These are phyloP conservation scores for Syrista parreyssii DNA, from an alignment of 2,888 invertebrate species.

Conservation along the genomic window DNA sequence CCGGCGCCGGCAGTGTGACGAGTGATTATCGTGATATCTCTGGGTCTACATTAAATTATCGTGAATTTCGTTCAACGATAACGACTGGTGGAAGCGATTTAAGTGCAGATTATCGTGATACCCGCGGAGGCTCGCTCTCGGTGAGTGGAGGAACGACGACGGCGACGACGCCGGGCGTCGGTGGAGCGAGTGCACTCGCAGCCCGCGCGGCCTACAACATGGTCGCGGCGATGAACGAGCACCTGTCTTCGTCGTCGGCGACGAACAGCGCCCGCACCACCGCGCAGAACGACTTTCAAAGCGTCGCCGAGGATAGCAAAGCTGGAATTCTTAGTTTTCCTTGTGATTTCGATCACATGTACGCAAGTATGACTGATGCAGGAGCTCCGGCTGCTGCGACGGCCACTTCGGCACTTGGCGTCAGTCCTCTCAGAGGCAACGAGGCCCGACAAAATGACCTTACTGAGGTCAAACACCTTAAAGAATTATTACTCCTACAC, in stretches of 20 bases:
- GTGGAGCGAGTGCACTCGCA: constrained; percentile 50
- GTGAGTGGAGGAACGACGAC: constrained; percentile 66
- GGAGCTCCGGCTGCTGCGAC: constrained; percentile 50
- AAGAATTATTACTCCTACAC: constrained; percentile 84
- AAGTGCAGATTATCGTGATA: background rate
- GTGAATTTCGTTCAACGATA: background rate
- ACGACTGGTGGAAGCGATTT: background rate
- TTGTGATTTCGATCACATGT: constrained; percentile 77
- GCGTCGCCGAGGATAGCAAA: constrained; percentile 36
- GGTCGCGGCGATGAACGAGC: constrained; percentile 66
- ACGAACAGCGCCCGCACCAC: constrained; percentile 35
- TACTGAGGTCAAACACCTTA: constrained; percentile 76
- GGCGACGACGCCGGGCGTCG: constrained; percentile 80
- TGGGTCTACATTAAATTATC: constrained; percentile 13
- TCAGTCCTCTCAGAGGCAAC: constrained; percentile 59
- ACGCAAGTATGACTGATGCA: constrained; percentile 72
- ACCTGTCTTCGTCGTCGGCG: constrained; percentile 56
- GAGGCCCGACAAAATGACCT: constrained; percentile 59
- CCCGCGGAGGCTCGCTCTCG: background rate
- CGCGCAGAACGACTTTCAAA: constrained; percentile 23
- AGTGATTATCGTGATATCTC: constrained; percentile 26
- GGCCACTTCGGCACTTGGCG: constrained; percentile 57
- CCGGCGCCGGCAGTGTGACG: background rate
- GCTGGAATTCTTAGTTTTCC: constrained; percentile 73
- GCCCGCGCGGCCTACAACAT: constrained; percentile 56